A percentile compares a stretch with the other conserved stretches of the same genome.
These are phyloP conservation scores for Cremastobaeus sp. DNA, from an alignment of 2,888 invertebrate genomes.

Conservation along the genomic window DNA sequence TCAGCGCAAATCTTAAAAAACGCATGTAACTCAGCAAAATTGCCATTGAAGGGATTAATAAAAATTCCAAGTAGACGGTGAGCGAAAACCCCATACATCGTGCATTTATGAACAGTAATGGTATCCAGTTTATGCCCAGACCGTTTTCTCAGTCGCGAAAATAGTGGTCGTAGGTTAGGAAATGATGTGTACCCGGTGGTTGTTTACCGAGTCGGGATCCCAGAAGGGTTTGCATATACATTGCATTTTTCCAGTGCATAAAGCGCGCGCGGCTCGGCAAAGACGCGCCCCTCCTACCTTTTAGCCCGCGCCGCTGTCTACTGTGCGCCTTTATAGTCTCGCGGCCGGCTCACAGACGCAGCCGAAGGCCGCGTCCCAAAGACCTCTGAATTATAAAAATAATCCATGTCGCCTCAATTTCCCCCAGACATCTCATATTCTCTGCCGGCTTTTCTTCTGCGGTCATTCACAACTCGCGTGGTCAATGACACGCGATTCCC, in stretches of 20 bases:
- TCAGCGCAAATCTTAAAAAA: no score
- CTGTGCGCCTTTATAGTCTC: constrained; percentile 15
- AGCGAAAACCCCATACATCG: no score
- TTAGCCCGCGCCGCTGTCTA: constrained; percentile 37
- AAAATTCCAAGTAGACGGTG: no score
- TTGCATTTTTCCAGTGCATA: constrained; percentile 42
- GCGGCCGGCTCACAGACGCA: constrained; percentile 30
- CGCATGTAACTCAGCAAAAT: no score
- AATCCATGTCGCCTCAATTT: constrained; percentile 29
- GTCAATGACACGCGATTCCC: constrained; percentile 27
- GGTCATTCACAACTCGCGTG: constrained; percentile 20
- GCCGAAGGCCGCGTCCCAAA: constrained; percentile 34
- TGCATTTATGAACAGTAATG: constrained; percentile 22
- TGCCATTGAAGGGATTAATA: no score
- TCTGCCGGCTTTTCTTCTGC: constrained; percentile 17
- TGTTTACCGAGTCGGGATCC: constrained; percentile 45
- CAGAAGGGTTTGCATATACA: constrained; percentile 53
- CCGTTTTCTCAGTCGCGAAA: constrained; percentile 43
- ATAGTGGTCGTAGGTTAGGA: constrained; percentile 29
- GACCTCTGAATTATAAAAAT: constrained; percentile 45
- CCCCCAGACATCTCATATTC: neutral
- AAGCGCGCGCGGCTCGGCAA: constrained; percentile 39
- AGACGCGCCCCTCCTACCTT: constrained; percentile 27
- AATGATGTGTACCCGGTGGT: constrained; percentile 53
- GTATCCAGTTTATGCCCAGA: constrained; percentile 46